Evolutionary conservation across 2,113 vertebrate species (phyloP), one percentile per base, ranked within the genome.

Genomic region (Ardeotis arabs): DNA sequence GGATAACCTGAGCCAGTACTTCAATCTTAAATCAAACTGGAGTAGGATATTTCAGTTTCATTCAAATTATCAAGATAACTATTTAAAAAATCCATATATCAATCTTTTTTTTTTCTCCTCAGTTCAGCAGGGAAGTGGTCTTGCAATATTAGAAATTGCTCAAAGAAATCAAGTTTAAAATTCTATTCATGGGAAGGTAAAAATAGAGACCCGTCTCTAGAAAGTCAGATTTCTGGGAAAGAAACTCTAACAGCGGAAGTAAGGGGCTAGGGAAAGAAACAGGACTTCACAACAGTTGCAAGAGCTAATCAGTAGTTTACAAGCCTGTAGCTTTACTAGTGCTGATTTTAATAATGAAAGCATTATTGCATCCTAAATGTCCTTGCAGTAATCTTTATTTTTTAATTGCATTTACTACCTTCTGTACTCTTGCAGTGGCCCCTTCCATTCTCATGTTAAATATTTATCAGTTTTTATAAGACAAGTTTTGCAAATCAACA

Each of bases 401-500:
- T 33, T 2, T 12, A 13, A 44, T 28, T 29, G 1, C 28, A 66
- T 27, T 50, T 27, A 22, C 10, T 50, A 19, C 3, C 3, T 53
- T 78, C 41, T 60, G 20, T n/a, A 9, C 28, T n/a, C 7, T 22
- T 10, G 5, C 9, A 79, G 17, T 1, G 1, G 5, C 3, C 15
- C 9, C 49, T 79, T 67, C 10, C 4, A 21, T 64, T 85, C 12
- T 82, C 79, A 39, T 6, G 5, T 23, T 68, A 76, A 83, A 64
- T 3, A 17, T 68, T 47, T 35, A 41, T 7, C 12, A 28, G 6
- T 44, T 75, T 88, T 67, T 60, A 8, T 45, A 31, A 37, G 37
- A 33, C 3, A 81, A 55, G 10, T 33, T 93, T 52, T 67, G 6
- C 25, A 96, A 64, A 83, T 64, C 31, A 67, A 33, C 22, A 9